Base-by-base conservation (phyloP, 2,888 invertebrate species). In the Chrysodeixis includens region DNA sequence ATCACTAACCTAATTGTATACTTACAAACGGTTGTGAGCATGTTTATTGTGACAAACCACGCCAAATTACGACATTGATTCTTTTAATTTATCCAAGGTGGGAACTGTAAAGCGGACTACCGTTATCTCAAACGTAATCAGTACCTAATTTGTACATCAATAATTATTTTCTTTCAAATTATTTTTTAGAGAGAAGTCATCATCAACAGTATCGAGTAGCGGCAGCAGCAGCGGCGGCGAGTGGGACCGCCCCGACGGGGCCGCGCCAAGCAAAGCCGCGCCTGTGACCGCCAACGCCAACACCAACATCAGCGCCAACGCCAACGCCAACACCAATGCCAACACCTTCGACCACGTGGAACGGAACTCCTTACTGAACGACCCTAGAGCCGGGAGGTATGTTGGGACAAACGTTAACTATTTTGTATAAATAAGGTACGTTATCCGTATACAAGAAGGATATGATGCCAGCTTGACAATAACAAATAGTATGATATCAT, bases 301-400 rank as follows among this genome's bases (percentile, higher is more conserved):
- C 61, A 40, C 76, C 53, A 74, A 71, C 68, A 71, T 70, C 40
- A 64, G 67, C 66, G 61, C 77, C 18, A 30, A 71, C 40, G 61
- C 77, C 18, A 30, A 71, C 40, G 61, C 77, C 18, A 30, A 71
- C 40, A 61, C 62, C 67, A 76, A 82, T 62, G 65, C 81, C 49
- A 90, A 86, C 82, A 93, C 93, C 1, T 97, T 97, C 88, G 97
- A 97, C 92, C 96, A 96, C 71, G 95, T 97, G 18, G 97, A 97
- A 86, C 93, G 97, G 66, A 95, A 96, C 77, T 95, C 96, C 1
- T 95, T 97, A 79, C 92, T 97, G 62, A 95, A 96, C 51, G 97
- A 97, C 86, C 96, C 97, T 65, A 92, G 97, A 62, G 97, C 97
- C 12, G 96, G 96, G 79, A 95, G 94, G 95, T 94, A 62, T 56